A percentile compares a stretch with the other conserved stretches of the same genome.
phyloP scores from a whole-genome alignment of 2,888 invertebrate genomes.

The Rambutsinella grinnellia region DNA sequence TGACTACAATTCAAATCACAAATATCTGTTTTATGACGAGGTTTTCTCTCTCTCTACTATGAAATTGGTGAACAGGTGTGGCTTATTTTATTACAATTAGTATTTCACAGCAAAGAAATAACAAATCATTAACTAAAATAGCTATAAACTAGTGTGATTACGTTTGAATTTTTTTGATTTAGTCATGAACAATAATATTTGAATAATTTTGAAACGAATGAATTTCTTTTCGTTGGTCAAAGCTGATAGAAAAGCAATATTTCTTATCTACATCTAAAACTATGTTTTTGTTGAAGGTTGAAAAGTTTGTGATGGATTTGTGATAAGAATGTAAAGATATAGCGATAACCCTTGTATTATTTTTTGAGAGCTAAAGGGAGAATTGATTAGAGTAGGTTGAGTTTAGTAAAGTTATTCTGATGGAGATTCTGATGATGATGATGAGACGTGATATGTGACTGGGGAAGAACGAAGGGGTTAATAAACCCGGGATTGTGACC shows the following conservation, averaged over 20 bases:
- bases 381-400: conserved; percentile 34
- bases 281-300: too few relatives aligned
- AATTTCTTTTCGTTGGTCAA: too few relatives aligned
- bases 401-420: conserved; percentile 37
- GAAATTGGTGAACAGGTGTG: background rate
- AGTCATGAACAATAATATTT: too few relatives aligned
- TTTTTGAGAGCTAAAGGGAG: background rate
- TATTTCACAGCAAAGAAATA: background rate
- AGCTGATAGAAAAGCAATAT: too few relatives aligned
- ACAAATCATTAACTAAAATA: too few relatives aligned
- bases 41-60: background rate
- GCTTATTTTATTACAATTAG: background rate
- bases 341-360: background rate
- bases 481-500: conserved; percentile 57
- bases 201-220: too few relatives aligned
- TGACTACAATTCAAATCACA: conserved; percentile 4
- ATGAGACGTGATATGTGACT: conserved; percentile 57
- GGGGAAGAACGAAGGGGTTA: conserved; percentile 60
- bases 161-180: too few relatives aligned
- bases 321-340: background rate
- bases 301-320: too few relatives aligned
- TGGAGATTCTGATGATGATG: conserved; percentile 23
- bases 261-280: too few relatives aligned
- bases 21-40: background rate
- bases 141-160: too few relatives aligned